Base-by-base conservation (phyloP, 2,797 vertebrate species). In the Bovichtus variegatus region DNA sequence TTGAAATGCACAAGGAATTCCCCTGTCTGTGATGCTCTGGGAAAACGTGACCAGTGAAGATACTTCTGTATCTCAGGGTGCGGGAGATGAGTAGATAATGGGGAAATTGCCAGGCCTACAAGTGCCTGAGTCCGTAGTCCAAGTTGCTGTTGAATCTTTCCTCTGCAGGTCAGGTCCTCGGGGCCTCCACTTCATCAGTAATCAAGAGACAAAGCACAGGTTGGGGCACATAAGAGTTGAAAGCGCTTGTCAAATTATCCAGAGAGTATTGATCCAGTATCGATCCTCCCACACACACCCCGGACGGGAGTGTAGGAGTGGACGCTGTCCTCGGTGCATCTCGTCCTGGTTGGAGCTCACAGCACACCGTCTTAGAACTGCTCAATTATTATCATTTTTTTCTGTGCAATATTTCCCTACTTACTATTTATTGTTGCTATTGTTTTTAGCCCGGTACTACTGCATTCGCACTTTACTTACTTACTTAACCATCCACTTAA, bases 211-310 rank as follows among this genome's bases (percentile, higher is more conserved):
- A 83, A 76, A 83, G 81, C 61, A 51, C 67, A 74, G 82, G 78
- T 81, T 74, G 82, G 76, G 75, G 60, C 83, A 80, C 71, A 51
- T 16, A 53, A n/a, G 78, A 84, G 85, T 78, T 78, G 82, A 87
- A 83, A 91, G 82, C 73, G 69, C 84, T 87, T 87, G 82, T 85
- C 90, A 87, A 88, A 87, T 89, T 86, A 89, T 87, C 82, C 60
- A 63, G 71, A 75, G 73, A 40, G 40, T 72, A 91, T 88, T 50
- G 89, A 92, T 86, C 70, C 36, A 12, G 27, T 46, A 91, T 92
- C 2, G 80, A 91, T 87, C 51, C 13, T 31, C 62, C 43, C 36
- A 58, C 63, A 49, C 59, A 70, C 62, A 19, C 13, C 23, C 15
- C 36, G 27, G 60, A 82, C 34, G 50, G 70, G 57, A 63, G 57